Evolutionary conservation across 1,140 invertebrate genomes (phyloP), one percentile per base, ranked within the genome.

Genomic region (Hylaeus anthracinus): DNA sequence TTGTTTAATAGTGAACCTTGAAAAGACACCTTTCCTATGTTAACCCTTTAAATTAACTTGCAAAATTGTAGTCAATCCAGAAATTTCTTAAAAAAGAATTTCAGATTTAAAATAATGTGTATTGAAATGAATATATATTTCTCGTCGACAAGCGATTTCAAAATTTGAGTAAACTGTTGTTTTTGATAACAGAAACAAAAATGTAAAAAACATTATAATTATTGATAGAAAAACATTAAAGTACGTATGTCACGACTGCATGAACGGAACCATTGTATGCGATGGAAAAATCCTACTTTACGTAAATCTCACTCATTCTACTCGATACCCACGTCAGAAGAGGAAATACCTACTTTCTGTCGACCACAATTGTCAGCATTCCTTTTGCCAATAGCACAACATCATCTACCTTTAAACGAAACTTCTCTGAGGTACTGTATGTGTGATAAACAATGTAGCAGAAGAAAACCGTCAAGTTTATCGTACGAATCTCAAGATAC

Each of bases 191-290:
- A 48, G 37, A 60, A 48, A 45, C 12, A 9, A 60, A 5, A 3
- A 48, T 72, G 3, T 58, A 72, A 14, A 0, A 26, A 41, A 14
- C 48, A 64, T 1, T 26, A 43, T 10, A 14, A 73, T 64, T 48
- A 37, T n/a, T 61, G 60, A 60, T 15, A 56, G 3, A 37, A 61
- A 8, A 12, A 15, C 5, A 45, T 10, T 39, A 60, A 26, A 26
- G 26, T 26, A 26, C 26, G 64, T 45, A 82, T 79, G 81, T 79
- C 51, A 48, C 66, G 37, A 76, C 41, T 53, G 51, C 10, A 39
- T 12, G 51, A 71, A 14, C 37, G 6, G 10, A 65, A 67, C 53
- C 43, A 15, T 69, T 67, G 55, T 3, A 45, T 39, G 43, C 45
- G 67, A 58, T 72, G 53, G 61, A 72, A 37, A 37, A 53, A 82